phyloP scores from a whole-genome alignment of 2,113 vertebrate genomes.

The Aegotheles bennettii region DNA sequence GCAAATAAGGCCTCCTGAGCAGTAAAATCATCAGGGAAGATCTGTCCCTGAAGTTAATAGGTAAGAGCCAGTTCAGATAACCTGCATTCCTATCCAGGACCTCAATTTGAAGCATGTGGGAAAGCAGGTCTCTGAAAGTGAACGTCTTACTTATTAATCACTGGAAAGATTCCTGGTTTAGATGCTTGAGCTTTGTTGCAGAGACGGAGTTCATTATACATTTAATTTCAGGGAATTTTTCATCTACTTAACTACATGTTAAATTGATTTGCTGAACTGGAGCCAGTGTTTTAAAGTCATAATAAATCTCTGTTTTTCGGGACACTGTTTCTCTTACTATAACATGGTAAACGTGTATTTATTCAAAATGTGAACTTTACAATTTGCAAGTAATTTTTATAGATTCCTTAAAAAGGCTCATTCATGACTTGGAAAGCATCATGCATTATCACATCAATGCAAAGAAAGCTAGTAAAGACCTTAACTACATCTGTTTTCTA shows the following conservation, averaged over 20 bases:
- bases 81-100: neutral
- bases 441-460: neutral
- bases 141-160: neutral
- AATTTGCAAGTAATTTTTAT: neutral
- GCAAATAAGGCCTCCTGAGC: neutral
- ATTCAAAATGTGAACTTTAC: neutral
- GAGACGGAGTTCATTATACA: neutral
- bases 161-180: neutral
- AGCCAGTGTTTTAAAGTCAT: neutral
- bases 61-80: neutral
- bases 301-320: neutral
- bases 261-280: neutral
- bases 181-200: neutral
- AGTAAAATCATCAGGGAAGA: neutral
- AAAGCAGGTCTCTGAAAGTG: neutral
- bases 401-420: neutral
- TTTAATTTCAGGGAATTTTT: neutral
- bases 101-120: conserved; percentile 4
- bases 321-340: neutral
- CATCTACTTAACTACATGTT: neutral
- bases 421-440: neutral
- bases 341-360: neutral
- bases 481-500: conserved; percentile 31
- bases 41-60: neutral
- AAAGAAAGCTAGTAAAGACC: neutral